A percentile compares a stretch with the other conserved stretches of the same genome.
Conservation (phyloP, 2,113 vertebrate genomes). For the Cavia porcellus region DNA sequence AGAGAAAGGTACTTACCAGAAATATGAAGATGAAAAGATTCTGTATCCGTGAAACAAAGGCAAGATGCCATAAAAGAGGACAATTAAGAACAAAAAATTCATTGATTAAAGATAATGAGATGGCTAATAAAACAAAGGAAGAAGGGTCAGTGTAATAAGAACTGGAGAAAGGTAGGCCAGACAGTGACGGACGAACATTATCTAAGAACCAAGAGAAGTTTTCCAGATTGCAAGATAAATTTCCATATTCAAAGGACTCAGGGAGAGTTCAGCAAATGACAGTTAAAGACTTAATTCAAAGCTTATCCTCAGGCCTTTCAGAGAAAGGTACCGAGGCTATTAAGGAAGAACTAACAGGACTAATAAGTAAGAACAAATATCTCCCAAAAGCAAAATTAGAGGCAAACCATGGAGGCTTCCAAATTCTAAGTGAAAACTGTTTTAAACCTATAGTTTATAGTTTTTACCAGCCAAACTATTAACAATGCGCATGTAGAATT, state of each 20-base stretch:
- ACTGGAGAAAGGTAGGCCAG: background rate
- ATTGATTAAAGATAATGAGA: background rate
- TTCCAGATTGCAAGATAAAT: background rate
- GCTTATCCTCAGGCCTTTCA: background rate
- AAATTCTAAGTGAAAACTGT: constrained; percentile 29
- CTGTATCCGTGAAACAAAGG: background rate
- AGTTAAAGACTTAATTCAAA: background rate
- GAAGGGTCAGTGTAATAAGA: background rate
- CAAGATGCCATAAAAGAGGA: background rate
- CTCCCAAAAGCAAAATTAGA: constrained; percentile 46
- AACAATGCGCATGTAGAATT: background rate
- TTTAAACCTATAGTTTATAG: background rate
- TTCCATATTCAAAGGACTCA: background rate
- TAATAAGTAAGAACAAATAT: background rate
- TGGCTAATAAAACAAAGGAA: background rate
- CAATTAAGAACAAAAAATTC: constrained; percentile 40
- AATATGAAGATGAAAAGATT: constrained; percentile 15
- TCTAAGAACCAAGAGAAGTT: constrained; percentile 3
- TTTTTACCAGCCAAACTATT: constrained; percentile 26
- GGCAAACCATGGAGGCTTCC: background rate
- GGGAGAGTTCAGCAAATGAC: background rate
- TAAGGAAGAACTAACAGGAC: background rate
- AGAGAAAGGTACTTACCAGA: background rate
- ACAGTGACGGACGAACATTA: background rate
- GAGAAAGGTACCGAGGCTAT: background rate